These are phyloP conservation scores for Strigamia crassipes DNA, from an alignment of 2,888 invertebrate species.

Conservation along the genomic window DNA sequence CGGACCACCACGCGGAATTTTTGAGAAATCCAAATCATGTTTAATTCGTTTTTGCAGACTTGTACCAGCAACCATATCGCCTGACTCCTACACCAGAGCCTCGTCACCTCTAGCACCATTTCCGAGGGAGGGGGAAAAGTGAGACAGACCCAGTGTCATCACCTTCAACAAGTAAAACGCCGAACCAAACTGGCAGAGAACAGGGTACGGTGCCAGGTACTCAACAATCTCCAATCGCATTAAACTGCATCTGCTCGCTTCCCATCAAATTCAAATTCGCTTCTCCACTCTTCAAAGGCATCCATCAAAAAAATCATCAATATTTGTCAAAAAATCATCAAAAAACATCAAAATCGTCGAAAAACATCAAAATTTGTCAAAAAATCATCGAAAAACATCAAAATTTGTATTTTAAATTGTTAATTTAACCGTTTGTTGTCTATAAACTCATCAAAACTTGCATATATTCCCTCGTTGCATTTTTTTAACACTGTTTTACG, in stretches of 20 bases:
- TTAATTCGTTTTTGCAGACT: neutral
- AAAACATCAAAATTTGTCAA: too few relatives aligned
- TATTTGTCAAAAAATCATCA: too few relatives aligned
- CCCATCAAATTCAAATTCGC: neutral
- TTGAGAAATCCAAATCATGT: too few relatives aligned
- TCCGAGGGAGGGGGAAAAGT: neutral
- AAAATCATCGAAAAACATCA: too few relatives aligned
- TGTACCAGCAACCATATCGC: constrained; percentile 32
- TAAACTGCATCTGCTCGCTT: neutral
- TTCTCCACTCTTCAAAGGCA: too few relatives aligned
- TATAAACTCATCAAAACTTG: too few relatives aligned
- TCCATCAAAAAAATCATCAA: neutral
- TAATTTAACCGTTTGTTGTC: neutral
- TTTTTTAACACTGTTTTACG: neutral
- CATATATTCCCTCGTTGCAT: too few relatives aligned
- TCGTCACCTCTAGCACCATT: constrained; percentile 15
- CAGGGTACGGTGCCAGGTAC: constrained; percentile 62
- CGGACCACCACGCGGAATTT: neutral
- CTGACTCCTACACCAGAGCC: constrained; percentile 29
- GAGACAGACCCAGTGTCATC: neutral
- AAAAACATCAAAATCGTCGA: too few relatives aligned
- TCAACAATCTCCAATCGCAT: constrained; percentile 72
- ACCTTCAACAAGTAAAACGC: neutral
- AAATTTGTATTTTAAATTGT: too few relatives aligned
- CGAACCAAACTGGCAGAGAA: neutral